Evolutionary conservation across 2,888 invertebrate species (phyloP).

Genomic region (Allophyes oxyacanthae): DNA sequence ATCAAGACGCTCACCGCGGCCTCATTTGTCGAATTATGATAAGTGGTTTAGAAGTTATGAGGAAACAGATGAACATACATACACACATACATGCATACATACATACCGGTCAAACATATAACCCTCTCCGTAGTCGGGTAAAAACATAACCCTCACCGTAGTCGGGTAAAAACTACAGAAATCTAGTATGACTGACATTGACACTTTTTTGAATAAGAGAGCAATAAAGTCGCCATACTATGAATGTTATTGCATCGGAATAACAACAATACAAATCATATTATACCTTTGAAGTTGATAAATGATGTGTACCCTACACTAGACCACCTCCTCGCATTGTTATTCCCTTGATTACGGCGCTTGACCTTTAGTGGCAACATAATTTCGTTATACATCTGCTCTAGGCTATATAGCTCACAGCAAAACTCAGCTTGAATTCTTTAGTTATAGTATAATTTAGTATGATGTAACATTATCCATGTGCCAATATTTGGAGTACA

Average conservation of each 20-base stretch:
- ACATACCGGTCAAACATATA: no score
- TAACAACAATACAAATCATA: slow-evolving; percentile 55
- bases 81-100: no score
- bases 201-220: no score
- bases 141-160: no score
- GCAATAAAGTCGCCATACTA: background rate
- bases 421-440: slow-evolving; percentile 26
- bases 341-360: slow-evolving; percentile 39
- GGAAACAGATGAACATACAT: no score
- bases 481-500: slow-evolving; percentile 17
- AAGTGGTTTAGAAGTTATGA: no score
- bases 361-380: slow-evolving; percentile 46
- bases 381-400: slow-evolving; percentile 43
- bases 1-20: no score
- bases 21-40: no score
- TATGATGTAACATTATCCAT: slow-evolving; percentile 38
- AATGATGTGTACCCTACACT: slow-evolving; percentile 52
- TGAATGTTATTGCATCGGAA: slow-evolving; percentile 19
- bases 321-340: slow-evolving; percentile 26
- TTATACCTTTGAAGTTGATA: slow-evolving; percentile 55
- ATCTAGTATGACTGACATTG: no score
- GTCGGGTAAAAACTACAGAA: no score
- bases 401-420: slow-evolving; percentile 36
- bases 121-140: no score
- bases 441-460: slow-evolving; percentile 24